These are phyloP conservation scores for Esox masquinongy DNA, from an alignment of 2,797 vertebrate genomes.

Conservation along the genomic window DNA sequence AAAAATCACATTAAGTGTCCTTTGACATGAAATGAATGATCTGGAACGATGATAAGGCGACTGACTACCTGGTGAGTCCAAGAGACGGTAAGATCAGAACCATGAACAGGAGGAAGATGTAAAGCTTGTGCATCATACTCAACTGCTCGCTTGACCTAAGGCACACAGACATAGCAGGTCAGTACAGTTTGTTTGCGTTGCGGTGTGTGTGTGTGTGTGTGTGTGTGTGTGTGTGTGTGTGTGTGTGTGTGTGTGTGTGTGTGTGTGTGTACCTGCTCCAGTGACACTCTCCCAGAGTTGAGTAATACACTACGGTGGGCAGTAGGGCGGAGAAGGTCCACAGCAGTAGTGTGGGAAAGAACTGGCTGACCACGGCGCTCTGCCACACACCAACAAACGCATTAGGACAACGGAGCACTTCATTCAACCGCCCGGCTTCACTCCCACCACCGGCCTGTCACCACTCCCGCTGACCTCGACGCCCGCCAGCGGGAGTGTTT, in stretches of 20 bases:
- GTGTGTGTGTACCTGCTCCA: conserved; percentile 87
- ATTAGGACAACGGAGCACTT: neutral
- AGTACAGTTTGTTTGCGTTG: neutral
- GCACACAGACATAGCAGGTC: conserved; percentile 48
- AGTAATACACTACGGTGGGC: conserved; percentile 92
- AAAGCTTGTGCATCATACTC: conserved; percentile 94
- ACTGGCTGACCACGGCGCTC: conserved; percentile 93
- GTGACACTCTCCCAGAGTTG: conserved; percentile 88
- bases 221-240: conserved; percentile 18
- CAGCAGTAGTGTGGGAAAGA: conserved; percentile 92
- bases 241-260: conserved; percentile 31
- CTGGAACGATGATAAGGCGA: neutral
- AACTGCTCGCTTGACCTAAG: conserved; percentile 91
- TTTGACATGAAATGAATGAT: neutral
- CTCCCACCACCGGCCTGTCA: no score
- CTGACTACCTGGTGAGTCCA: conserved; percentile 90
- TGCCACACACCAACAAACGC: conserved; percentile 47
- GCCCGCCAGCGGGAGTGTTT: no score
- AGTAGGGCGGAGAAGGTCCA: conserved; percentile 93
- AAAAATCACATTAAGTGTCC: neutral
- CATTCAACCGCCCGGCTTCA: no score
- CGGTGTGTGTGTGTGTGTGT: conserved; percentile 13
- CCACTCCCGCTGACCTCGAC: no score
- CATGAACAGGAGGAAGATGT: conserved; percentile 96
- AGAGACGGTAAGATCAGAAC: conserved; percentile 95